Percentiles rank a stretch among this genome's conserved stretches.
Conservation (phyloP, 2,888 invertebrate species). For the Scelioninae gen. 2 region DNA sequence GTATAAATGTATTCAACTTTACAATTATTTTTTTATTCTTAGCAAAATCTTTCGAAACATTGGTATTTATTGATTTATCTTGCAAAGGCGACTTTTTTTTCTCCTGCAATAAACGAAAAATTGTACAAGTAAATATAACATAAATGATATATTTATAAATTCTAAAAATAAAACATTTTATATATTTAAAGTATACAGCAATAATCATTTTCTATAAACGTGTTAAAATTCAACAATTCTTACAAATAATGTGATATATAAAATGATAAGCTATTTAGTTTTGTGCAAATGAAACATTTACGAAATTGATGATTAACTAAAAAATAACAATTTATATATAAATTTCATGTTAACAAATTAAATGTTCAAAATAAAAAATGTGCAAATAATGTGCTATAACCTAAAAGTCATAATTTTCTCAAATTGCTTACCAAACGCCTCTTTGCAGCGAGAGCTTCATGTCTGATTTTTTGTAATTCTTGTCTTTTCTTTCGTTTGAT, state of each 20-base stretch:
- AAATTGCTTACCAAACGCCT: slow-evolving; percentile 23
- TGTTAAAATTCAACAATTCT: too few species aligned
- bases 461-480: slow-evolving; percentile 41
- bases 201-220: too few species aligned
- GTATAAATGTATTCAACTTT: slow-evolving; percentile 9
- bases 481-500: slow-evolving; percentile 28
- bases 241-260: too few species aligned
- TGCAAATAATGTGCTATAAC: slow-evolving; percentile 1
- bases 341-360: neutral
- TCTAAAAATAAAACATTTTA: too few species aligned
- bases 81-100: slow-evolving; percentile 12
- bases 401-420: neutral
- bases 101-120: slow-evolving; percentile 16
- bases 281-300: too few species aligned
- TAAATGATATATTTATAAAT: too few species aligned
- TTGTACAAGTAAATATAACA: neutral
- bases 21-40: slow-evolving; percentile 30
- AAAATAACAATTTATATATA: neutral
- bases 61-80: slow-evolving; percentile 17
- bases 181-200: too few species aligned
- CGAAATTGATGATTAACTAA: too few species aligned
- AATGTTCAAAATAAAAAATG: neutral
- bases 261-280: too few species aligned
- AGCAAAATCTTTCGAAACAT: slow-evolving; percentile 25
- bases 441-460: slow-evolving; percentile 44